Evolutionary conservation across 2,888 invertebrate genomes (phyloP).

Genomic region (Tetramorium bicarinatum): DNA sequence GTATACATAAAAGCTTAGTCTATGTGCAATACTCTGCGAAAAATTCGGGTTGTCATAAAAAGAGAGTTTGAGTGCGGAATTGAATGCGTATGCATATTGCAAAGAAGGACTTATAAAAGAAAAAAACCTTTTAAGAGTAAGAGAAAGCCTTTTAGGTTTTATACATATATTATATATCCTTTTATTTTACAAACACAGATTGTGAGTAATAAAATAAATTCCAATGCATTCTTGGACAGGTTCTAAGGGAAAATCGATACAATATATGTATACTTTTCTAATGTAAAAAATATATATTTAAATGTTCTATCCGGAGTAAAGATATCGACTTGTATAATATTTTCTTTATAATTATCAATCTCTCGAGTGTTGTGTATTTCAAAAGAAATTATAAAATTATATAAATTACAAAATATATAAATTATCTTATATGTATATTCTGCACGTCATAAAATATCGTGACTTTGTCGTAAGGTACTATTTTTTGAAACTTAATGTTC

Average conservation of each 20-base stretch:
- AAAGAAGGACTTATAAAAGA: not conserved
- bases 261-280: not conserved
- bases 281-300: not conserved
- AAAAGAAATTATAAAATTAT: constrained; percentile 4
- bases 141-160: not conserved
- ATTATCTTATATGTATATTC: constrained; percentile 4
- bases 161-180: not conserved
- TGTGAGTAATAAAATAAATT: not conserved
- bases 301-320: not conserved
- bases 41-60: constrained; percentile 33
- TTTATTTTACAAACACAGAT: not conserved
- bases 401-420: not conserved
- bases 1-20: constrained; percentile 42
- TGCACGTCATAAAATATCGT: not conserved
- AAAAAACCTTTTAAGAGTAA: not conserved
- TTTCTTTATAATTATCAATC: not conserved
- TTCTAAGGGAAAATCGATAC: not conserved
- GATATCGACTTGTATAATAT: not conserved
- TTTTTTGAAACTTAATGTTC: constrained; percentile 11
- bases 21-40: constrained; percentile 15
- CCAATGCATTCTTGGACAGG: not conserved
- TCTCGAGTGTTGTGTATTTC: not conserved
- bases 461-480: not conserved
- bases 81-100: not conserved
- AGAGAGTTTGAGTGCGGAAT: constrained; percentile 15